Evolutionary conservation across 2,113 vertebrate species (phyloP), one percentile per base, ranked within the genome.

Genomic region (Clarias magur): DNA sequence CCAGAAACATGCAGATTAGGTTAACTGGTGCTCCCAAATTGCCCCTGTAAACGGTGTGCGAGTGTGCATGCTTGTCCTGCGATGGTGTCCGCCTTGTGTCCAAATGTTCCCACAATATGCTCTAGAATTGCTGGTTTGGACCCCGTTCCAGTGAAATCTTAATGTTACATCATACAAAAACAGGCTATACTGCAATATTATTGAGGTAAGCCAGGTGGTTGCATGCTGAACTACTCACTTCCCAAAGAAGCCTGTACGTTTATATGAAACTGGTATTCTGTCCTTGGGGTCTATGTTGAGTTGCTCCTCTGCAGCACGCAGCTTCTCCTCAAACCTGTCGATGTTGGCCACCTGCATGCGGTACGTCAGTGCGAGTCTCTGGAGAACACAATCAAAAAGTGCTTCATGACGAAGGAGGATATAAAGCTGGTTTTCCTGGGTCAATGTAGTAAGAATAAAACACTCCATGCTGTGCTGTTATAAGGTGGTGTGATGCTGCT

Each of bases 321-420:
- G 95, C 92, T 99, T 99, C 93, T 99, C 98, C 84, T 99, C 98
- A 88, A 99, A 99, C 88, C 96, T 98, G 93, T 99, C 97, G 0
- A 98, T 98, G 89, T 99, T 99, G 85, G 97, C 97, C 68, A 99
- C 97, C 86, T 98, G 96, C 97, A 99, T 99, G 17, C 95, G 95
- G 93, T 97, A 99, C 93, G 96, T 92, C 91, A 96, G 93, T 1
- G 95, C 94, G 92, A 96, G 60, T 90, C 95, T 96, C 98, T 99
- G 94, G 59, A 88, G 85, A 76, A 89, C 79, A 38, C 48, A 56
- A 53, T 3, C 3, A 72, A 23, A 56, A 78, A 59, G 4, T 10
- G 16, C 15, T 11, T 15, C 30, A 27, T 56, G 42, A 27, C 17
- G 10, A 53, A n/a, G 23, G 25, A 53, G 3, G 13, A 13, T 76